A percentile compares a stretch with the other conserved stretches of the same genome.
These are phyloP conservation scores for Crossocerus cetratus DNA, from an alignment of 2,888 invertebrate species.

Conservation along the genomic window DNA sequence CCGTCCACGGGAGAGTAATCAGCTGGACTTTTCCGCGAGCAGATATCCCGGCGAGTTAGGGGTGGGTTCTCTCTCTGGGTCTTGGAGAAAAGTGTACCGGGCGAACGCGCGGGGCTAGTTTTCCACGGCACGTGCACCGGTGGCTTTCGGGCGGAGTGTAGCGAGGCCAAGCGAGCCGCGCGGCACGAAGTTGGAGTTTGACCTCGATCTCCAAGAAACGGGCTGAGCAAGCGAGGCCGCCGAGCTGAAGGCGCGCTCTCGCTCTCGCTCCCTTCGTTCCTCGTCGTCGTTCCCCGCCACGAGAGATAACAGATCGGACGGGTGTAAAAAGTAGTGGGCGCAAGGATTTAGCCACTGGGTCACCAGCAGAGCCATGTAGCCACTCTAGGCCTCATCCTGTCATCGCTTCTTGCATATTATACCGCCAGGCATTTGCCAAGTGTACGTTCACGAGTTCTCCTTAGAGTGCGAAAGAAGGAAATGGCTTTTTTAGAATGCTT, in stretches of 20 bases:
- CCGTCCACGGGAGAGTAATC: too few relatives aligned
- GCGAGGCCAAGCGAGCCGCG: background rate
- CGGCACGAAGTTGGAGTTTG: background rate
- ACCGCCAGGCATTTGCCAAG: constrained; percentile 15
- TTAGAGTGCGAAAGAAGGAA: constrained; percentile 43
- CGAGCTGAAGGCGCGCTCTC: background rate
- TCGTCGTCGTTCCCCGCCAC: background rate
- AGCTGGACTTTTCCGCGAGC: background rate
- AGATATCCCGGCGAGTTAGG: background rate
- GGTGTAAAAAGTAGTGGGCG: constrained; percentile 19
- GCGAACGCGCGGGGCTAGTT: constrained; percentile 13
- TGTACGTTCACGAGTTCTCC: constrained; percentile 33
- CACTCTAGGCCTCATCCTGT: constrained; percentile 60
- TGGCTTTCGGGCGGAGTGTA: background rate
- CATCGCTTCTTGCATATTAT: constrained; percentile 63
- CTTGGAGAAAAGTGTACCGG: too few relatives aligned
- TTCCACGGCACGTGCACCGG: constrained; percentile 19
- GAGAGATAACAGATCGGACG: constrained; percentile 1
- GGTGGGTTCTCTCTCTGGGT: background rate
- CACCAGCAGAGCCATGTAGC: constrained; percentile 49
- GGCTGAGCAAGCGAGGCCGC: constrained; percentile 2
- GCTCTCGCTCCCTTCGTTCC: constrained; percentile 11
- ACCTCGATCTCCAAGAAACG: constrained; percentile 1
- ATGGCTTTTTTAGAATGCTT: constrained; percentile 67
- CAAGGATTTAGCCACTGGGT: constrained; percentile 46